Percentiles rank a stretch among this genome's conserved stretches.
Conservation (phyloP, 2,888 invertebrate genomes). For the Sylvicola fuscatus region DNA sequence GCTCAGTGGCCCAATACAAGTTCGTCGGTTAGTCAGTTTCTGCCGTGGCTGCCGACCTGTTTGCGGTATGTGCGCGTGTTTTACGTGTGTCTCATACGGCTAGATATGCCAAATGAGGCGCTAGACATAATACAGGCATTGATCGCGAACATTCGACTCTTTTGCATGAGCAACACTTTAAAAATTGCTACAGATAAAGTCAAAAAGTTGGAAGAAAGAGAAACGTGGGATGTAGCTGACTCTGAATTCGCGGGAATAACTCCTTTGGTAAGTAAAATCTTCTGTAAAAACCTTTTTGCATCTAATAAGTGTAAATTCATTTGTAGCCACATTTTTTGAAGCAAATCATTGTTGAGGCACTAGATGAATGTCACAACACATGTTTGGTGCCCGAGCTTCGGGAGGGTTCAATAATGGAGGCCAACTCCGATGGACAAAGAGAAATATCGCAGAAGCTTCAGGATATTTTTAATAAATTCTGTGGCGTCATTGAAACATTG, state of each 20-base stretch:
- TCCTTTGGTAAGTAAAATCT: slow-evolving; percentile 35
- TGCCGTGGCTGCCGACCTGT: slow-evolving; percentile 59
- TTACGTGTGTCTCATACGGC: slow-evolving; percentile 56
- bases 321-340: slow-evolving; percentile 49
- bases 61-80: slow-evolving; percentile 61
- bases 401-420: slow-evolving; percentile 34
- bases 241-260: slow-evolving; percentile 75
- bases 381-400: slow-evolving; percentile 48
- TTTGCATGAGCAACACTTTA: slow-evolving; percentile 68
- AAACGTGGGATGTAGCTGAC: slow-evolving; percentile 74
- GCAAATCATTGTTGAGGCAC: slow-evolving; percentile 46
- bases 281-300: slow-evolving; percentile 1
- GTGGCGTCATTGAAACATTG: slow-evolving; percentile 47
- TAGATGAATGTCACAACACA: slow-evolving; percentile 46
- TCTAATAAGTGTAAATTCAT: not conserved
- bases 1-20: slow-evolving; percentile 26
- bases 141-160: slow-evolving; percentile 68
- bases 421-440: slow-evolving; percentile 23
- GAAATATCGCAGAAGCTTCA: slow-evolving; percentile 29
- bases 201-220: slow-evolving; percentile 44
- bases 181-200: slow-evolving; percentile 67
- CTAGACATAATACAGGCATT: slow-evolving; percentile 65
- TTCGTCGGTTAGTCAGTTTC: slow-evolving; percentile 31
- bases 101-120: slow-evolving; percentile 77
- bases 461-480: slow-evolving; percentile 38